Base-by-base conservation (phyloP, 2,797 vertebrate genomes). In the Anniella stebbinsi region DNA sequence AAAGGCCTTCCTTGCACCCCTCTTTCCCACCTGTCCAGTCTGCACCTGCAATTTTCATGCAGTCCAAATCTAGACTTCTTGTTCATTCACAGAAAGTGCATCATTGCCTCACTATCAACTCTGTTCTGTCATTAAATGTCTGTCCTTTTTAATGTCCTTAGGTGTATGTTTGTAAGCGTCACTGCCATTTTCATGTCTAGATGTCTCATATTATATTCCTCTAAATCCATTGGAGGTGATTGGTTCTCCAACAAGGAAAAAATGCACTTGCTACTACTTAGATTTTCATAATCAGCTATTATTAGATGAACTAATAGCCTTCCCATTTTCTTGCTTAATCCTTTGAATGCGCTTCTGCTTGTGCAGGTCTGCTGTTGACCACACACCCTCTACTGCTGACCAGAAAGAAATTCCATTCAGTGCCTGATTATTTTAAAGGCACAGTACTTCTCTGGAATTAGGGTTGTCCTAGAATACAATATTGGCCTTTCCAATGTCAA, bases 241-340 rank as follows among this genome's bases (percentile, higher is more conserved):
- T 48, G n/a, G 84, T 92, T 78, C 2, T 88, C 87, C 89, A 91
- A 60, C 72, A 83, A 28, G 63, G 70, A 60, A 80, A 87, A 77
- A 60, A 86, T 92, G 69, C 75, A 72, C 13, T 57, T 87, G 73
- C 45, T 89, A 36, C 84, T 87, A 81, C 89, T 87, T 41, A 41
- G 85, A 72, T 86, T 91, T 92, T 92, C 77, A 89, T 92, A 84
- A 6, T 41, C 48, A n/a, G 21, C 89, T 92, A 7, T 91, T 93
- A 87, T 91, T 91, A 89, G 70, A 41, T 92, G 80, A 89, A 70
- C 1, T 91, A 91, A 70, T 75, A 84, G 80, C 82, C 87, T 91
- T 93, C 87, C 69, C 77, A 41, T 94, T 92, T 93, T 38, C 54
- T 87, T 38, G 10, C 87, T 93, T 94, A 92, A 93, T 88, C 90